Evolutionary conservation across 2,888 invertebrate species (phyloP).

Genomic region (Coleophora deauratella): DNA sequence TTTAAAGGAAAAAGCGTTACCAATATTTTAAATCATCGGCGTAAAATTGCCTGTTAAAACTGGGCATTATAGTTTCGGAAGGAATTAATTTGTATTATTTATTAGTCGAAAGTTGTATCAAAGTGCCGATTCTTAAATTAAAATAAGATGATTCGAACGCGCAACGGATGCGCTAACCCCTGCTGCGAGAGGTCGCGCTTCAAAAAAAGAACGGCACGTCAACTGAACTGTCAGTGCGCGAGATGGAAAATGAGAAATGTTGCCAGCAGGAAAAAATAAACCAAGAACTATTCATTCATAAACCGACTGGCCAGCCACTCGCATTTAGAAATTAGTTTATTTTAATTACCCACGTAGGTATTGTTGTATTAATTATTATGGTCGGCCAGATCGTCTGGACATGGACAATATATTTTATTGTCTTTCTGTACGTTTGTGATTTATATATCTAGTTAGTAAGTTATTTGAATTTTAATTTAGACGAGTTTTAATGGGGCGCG

Average conservation of each 20-base stretch:
- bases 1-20: neutral
- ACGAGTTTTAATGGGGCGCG: conserved; percentile 69
- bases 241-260: conserved; percentile 64
- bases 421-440: conserved; percentile 59
- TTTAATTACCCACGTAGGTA: conserved; percentile 67
- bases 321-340: conserved; percentile 69
- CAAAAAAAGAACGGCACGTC: conserved; percentile 53
- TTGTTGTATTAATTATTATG: conserved; percentile 68
- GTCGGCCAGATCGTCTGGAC: conserved; percentile 35
- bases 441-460: conserved; percentile 73
- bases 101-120: conserved; percentile 25
- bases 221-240: conserved; percentile 60
- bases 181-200: conserved; percentile 63
- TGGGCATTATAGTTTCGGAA: neutral
- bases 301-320: conserved; percentile 36
- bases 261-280: conserved; percentile 47
- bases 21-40: neutral
- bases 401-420: conserved; percentile 72
- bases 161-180: conserved; percentile 61
- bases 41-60: neutral
- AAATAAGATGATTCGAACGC: conserved; percentile 60
- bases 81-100: conserved; percentile 28
- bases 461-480: conserved; percentile 73
- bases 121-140: conserved; percentile 53
- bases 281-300: conserved; percentile 59